Evolutionary conservation across 2,113 vertebrate species (phyloP), one percentile per base, ranked within the genome.

Genomic region (Albula goreensis): DNA sequence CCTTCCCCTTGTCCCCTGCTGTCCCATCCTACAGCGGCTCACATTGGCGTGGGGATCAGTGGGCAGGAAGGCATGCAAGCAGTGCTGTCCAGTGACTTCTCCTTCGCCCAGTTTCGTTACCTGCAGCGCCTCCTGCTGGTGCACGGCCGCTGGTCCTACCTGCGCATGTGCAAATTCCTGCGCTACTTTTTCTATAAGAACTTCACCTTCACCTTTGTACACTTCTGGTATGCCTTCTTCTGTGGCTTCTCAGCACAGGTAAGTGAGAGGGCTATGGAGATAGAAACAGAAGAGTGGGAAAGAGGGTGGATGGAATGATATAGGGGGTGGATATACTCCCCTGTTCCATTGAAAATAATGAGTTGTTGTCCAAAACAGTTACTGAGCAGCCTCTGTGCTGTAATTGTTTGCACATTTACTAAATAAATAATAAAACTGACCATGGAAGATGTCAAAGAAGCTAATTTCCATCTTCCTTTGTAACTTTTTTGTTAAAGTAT

Each of bases 151-250:
- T 99, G 98, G 98, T 99, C 97, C 17, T 99, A 99, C 85, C 93
- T 97, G 63, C 97, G 98, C 93, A 98, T 99, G 97, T 98, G 97
- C 96, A 98, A 97, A 90, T 99, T 99, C 91, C 95, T 99, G n/a
- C 91, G 93, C 50, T 99, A 99, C 88, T 99, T 99, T 91, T 99
- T 99, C 91, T 99, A 98, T 88, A 99, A 99, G 93, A 99, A 99
- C 93, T 99, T 99, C 91, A 95, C 96, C 91, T 99, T 99, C 91
- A 99, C 98, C 0, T 92, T 99, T 48, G 96, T 99, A 17, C 97
- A 99, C 83, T 97, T 99, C 95, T 99, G 98, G 98, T 99, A 97
- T 8, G 97, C 94, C 77, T 99, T 98, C 96, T 99, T 96, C 95
- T 98, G 94, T 0, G 98, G 98, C 49, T 99, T 99, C 91, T 99